Conservation (phyloP, 2,797 vertebrate species). For the Mormyrus proboscirostris region DNA sequence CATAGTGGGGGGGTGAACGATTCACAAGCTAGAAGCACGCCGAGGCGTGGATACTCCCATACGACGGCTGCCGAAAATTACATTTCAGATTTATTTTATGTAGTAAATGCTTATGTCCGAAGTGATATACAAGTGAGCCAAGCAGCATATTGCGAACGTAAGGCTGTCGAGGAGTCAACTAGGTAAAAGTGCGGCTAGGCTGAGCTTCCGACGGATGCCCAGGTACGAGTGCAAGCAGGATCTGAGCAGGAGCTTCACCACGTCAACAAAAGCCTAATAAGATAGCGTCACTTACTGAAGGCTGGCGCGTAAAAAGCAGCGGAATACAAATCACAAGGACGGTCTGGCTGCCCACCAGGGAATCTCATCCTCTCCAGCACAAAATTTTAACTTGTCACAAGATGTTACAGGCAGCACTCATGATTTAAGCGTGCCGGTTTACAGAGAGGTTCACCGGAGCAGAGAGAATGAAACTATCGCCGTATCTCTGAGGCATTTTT, state of each 20-base stretch:
- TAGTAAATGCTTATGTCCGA: not conserved
- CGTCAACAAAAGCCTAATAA: not conserved
- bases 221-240: not conserved
- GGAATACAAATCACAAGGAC: not conserved
- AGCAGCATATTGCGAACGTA: not conserved
- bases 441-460: not conserved
- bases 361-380: not conserved
- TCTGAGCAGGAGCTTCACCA: not conserved
- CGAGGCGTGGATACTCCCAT: not conserved
- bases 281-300: not conserved
- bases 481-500: not conserved
- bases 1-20: not conserved
- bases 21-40: not conserved
- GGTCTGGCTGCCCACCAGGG: not conserved
- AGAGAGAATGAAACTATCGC: not conserved
- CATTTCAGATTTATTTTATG: not conserved
- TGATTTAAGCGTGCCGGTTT: not conserved
- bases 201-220: not conserved
- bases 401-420: not conserved
- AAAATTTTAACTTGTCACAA: conserved; percentile 1
- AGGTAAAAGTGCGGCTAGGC: not conserved
- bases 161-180: not conserved
- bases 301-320: not conserved
- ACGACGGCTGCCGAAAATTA: not conserved
- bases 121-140: not conserved